These are phyloP conservation scores for Eueremaeus valkanovi DNA, from an alignment of 2,888 invertebrate species.

Conservation along the genomic window DNA sequence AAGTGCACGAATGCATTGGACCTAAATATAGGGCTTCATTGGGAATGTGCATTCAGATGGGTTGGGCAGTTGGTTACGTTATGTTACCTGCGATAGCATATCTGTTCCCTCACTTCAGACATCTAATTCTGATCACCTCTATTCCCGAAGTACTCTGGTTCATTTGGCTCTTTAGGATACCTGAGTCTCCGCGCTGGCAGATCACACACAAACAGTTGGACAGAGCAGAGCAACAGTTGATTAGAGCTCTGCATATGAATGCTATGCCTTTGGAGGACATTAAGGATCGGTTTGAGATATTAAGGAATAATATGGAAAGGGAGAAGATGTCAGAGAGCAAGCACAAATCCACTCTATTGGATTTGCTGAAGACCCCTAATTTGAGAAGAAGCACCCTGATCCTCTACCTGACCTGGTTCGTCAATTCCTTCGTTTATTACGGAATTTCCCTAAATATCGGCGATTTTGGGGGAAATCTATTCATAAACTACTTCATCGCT, in stretches of 20 bases:
- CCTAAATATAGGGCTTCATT: slow-evolving; percentile 29
- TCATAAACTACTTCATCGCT: slow-evolving; percentile 69
- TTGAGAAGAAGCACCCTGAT: slow-evolving; percentile 66
- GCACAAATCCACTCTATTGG: not conserved
- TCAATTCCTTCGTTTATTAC: slow-evolving; percentile 75
- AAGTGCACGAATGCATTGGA: not conserved
- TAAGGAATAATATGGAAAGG: slow-evolving; percentile 22
- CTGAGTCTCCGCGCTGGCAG: slow-evolving; percentile 42
- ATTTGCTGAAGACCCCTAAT: slow-evolving; percentile 46
- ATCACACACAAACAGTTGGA: slow-evolving; percentile 12
- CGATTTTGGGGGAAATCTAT: slow-evolving; percentile 73
- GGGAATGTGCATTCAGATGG: slow-evolving; percentile 16
- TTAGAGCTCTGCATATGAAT: slow-evolving; percentile 33
- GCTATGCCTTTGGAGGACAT: slow-evolving; percentile 18
- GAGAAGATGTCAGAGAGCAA: not conserved
- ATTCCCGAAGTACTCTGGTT: slow-evolving; percentile 50
- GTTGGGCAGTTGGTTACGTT: slow-evolving; percentile 34
- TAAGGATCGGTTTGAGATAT: not conserved
- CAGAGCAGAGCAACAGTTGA: not conserved
- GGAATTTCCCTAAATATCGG: slow-evolving; percentile 76
- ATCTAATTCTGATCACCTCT: slow-evolving; percentile 50
- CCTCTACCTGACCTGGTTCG: slow-evolving; percentile 69
- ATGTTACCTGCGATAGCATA: slow-evolving; percentile 50
- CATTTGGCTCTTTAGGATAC: slow-evolving; percentile 50
- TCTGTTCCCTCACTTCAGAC: slow-evolving; percentile 50